A percentile compares a stretch with the other conserved stretches of the same genome.
These are phyloP conservation scores for Eupelmus urozonus DNA, from an alignment of 2,888 invertebrate species.

Conservation along the genomic window DNA sequence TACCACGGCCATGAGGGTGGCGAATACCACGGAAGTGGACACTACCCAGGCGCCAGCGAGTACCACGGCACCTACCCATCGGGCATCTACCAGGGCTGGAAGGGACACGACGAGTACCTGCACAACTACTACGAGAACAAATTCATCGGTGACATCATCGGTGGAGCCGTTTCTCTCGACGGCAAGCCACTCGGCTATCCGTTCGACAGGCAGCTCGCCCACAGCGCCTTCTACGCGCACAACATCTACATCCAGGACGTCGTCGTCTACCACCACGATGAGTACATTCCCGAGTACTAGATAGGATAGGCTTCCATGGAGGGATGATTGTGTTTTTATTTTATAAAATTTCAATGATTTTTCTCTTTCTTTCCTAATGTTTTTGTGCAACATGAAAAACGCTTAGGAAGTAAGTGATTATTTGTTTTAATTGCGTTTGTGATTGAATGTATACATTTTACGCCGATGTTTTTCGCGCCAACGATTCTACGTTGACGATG, in stretches of 20 bases:
- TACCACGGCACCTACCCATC: conserved; percentile 48
- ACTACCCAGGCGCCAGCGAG: conserved; percentile 63
- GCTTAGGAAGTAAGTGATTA: conserved; percentile 21
- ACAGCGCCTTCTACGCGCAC: conserved; percentile 73
- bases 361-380: conserved; percentile 7
- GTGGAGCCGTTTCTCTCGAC: conserved; percentile 77
- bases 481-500: conserved; percentile 49
- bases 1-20: conserved; percentile 43
- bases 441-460: conserved; percentile 35
- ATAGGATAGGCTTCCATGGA: conserved; percentile 7
- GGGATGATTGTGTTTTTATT: conserved; percentile 4
- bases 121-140: conserved; percentile 68
- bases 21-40: conserved; percentile 65
- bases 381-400: conserved; percentile 10
- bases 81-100: conserved; percentile 59
- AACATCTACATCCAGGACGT: conserved; percentile 80
- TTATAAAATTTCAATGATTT: background rate
- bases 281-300: conserved; percentile 53
- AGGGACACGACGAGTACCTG: conserved; percentile 65
- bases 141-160: conserved; percentile 70
- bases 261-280: conserved; percentile 79
- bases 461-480: conserved; percentile 40
- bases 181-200: conserved; percentile 80
- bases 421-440: conserved; percentile 34
- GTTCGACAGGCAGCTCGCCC: conserved; percentile 79